Base-by-base conservation (phyloP, 1,140 invertebrate species). In the Pseudoatta argentina region DNA sequence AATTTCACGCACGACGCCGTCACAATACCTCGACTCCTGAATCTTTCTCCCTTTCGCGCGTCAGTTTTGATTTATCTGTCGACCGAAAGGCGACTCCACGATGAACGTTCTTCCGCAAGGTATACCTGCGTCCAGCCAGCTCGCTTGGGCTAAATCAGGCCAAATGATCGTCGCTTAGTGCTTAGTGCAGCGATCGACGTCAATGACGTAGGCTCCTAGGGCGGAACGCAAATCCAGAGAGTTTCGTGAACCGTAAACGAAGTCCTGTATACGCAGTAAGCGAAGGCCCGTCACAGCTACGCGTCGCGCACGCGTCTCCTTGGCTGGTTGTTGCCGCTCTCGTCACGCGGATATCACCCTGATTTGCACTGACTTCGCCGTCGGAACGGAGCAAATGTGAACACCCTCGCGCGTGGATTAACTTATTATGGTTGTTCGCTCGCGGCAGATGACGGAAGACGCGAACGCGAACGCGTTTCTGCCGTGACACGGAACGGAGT, bases 101-200 rank as follows among this genome's bases (percentile, higher is more conserved):
- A 61, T 64, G 53, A 39, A 79, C 86, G 88, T 87, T 73, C 21
- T 59, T 30, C 59, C 71, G 75, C 66, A 48, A 67, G 27, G 61
- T 51, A 51, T 16, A 8, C 10, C 24, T 24, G 3, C 14, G 21
- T 7, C 10, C 14, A 6, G 30, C 30, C 30, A 30, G 4, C 30
- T 27, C 27, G 27, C 27, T 5, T 30, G 30, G 30, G 30, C 30
- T 6, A 34, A 34, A 34, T 34, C 30, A 34, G 16, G 39, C 2
- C 18, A 1, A 12, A 34, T 34, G 2, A 34, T 34, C 30, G 18
- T 77, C 73, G 39, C 64, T 5, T 14, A 2, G 27, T 30, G 4
- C 21, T 39, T 7, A 0, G 18, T 64, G 0, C 61, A 7, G 2
- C 6, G 18, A 5, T 39, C 8, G 21, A 44, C 21, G 24, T 48